Evolutionary conservation across 2,888 invertebrate genomes (phyloP), one percentile per base, ranked within the genome.

Genomic region (Scaptomyza caliginosa): DNA sequence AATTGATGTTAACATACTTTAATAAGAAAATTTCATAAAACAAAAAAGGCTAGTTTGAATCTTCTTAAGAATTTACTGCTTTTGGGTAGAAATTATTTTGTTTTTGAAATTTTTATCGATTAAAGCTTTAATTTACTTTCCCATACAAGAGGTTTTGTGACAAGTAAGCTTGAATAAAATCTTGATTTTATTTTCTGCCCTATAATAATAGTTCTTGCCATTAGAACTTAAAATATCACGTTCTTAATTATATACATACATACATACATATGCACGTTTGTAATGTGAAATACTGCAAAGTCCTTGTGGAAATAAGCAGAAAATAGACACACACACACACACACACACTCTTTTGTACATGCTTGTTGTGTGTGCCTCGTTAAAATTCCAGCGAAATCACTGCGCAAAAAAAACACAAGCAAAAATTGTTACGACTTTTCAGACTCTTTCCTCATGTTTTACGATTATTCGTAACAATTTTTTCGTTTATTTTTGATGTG

Each of bases 371-470:
- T 70, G 68, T 63, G 57, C 51, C 88, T 85, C 74, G 85, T 85
- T 88, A 85, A 86, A 75, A 85, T 85, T 75, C 86, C 86, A 71
- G 66, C 69, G 67, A 72, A 88, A 84, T 83, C 85, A 86, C 67
- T 60, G 86, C 67, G 60, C 64, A 82, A 72, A 62, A 49, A 63
- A 48, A 49, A 59, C 43, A 51, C 40, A 56, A 67, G 68, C 65
- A 54, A 54, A 77, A 67, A 51, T 71, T 66, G 71, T 70, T 60
- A 66, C 74, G 75, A 78, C 82, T 85, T 74, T 79, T 74, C 74
- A 67, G 77, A 52, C 74, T 59, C 66, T 85, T 83, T 75, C 71
- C 64, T 74, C 78, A 82, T 86, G 85, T 85, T 82, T 80, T 85
- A 80, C 83, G 79, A 82, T 74, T 77, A 74, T 77, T 68, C 68